These are phyloP conservation scores for Stenoptilia bipunctidactyla DNA, from an alignment of 2,888 invertebrate species.

Conservation along the genomic window DNA sequence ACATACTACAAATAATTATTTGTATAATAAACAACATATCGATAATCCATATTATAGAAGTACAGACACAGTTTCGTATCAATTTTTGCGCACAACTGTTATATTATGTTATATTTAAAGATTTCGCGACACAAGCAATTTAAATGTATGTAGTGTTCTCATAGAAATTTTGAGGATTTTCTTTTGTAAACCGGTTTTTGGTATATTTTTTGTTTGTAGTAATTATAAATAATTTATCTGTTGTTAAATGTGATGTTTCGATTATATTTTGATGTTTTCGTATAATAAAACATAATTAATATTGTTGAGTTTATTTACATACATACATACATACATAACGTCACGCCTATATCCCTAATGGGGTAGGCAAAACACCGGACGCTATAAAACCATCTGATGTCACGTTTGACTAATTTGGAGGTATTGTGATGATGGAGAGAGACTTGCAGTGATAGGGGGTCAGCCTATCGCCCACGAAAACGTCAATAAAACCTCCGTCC, in stretches of 20 bases:
- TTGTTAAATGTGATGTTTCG: conserved; percentile 55
- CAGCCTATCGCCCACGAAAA: too few relatives aligned
- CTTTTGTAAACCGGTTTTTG: background rate
- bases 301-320: conserved; percentile 29
- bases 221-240: conserved; percentile 27
- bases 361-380: too few relatives aligned
- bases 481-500: too few relatives aligned
- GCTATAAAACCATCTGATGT: too few relatives aligned
- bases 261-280: conserved; percentile 66
- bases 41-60: background rate
- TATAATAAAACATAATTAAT: conserved; percentile 32
- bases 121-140: background rate
- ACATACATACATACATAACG: too few relatives aligned
- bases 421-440: too few relatives aligned
- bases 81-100: conserved; percentile 15
- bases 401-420: too few relatives aligned
- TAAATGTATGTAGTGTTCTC: too few relatives aligned
- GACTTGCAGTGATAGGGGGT: too few relatives aligned
- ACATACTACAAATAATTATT: background rate
- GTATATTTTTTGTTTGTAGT: background rate
- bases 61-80: conserved; percentile 11
- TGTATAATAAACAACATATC: background rate
- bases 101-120: background rate
- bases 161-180: background rate
- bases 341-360: too few relatives aligned